phyloP scores from a whole-genome alignment of 2,797 vertebrate species.

The Scolopax bukidnonensis region DNA sequence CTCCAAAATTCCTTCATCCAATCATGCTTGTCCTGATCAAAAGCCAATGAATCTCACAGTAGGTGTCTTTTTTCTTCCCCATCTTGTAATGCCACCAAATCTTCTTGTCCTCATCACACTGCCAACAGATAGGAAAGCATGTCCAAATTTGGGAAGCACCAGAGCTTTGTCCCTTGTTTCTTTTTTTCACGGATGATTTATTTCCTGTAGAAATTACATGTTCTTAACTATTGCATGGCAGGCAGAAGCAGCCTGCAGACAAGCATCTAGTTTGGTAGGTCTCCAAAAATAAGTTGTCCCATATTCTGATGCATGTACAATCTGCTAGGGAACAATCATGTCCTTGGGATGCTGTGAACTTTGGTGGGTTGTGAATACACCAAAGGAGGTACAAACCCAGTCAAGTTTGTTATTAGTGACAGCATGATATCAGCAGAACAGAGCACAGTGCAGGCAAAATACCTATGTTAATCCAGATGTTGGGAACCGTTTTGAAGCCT shows the following conservation, averaged over 20 bases:
- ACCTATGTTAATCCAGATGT: neutral
- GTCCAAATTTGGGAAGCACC: neutral
- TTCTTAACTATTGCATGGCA: neutral
- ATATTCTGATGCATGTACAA: neutral
- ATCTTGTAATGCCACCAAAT: neutral
- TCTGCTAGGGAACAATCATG: neutral
- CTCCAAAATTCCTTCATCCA: neutral
- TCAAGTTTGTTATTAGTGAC: rapidly evolving
- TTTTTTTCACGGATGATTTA: neutral
- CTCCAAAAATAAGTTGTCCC: neutral
- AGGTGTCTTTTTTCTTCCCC: neutral
- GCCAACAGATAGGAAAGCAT: neutral
- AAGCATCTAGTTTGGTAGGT: neutral
- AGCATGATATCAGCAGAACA: neutral
- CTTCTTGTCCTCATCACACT: neutral
- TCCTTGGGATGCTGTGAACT: neutral
- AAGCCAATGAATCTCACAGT: neutral
- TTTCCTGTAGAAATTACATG: neutral
- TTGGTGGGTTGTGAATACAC: neutral
- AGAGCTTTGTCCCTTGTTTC: neutral
- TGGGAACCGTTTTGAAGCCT: neutral
- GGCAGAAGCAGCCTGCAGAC: neutral
- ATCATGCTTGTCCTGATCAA: neutral
- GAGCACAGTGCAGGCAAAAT: neutral
- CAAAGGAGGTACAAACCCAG: neutral